Base-by-base conservation (phyloP, 2,797 vertebrate genomes). In the Gallirallus australis region DNA sequence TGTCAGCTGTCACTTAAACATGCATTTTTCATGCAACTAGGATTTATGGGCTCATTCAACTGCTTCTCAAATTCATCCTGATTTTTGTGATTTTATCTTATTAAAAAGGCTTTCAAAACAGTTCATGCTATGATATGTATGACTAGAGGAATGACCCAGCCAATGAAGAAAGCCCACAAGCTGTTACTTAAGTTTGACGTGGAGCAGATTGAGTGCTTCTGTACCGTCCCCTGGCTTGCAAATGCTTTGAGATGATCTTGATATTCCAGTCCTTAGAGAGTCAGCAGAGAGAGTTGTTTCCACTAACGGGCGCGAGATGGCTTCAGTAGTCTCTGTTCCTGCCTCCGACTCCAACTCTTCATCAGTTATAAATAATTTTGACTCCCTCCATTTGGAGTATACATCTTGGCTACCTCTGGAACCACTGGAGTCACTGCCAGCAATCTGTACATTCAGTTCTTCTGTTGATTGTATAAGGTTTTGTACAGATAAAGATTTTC, bases 311-410 rank as follows among this genome's bases (percentile, higher is more conserved):
- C 97, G 98, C 3, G 98, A 98, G 90, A 98, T 93, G 95, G 98
- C 98, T 95, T 99, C 98, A 60, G 98, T 98, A 97, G 98, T 98
- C 72, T 97, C 98, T 90, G 94, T 93, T 94, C 98, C 98, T 35
- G 97, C 97, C 92, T 98, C 98, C 85, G 97, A 97, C 96, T 99
- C 99, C 90, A 98, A 96, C 96, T 99, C 99, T 97, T 99, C 98
- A 97, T 99, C 99, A n/a, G 98, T 98, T 98, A 99, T 99, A 97
- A 99, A 99, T 96, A 99, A 98, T 98, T 99, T 99, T 71, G 99
- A 98, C 96, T 99, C 99, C 79, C 98, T 98, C 99, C 99, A 99
- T 82, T 98, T 98, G n/a, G 98, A 98, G 84, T 98, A 98, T 57
- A 98, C 93, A 24, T 99, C 98, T 96, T 98, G 98, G 94, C 98